Percentiles rank a stretch among this genome's conserved stretches.
phyloP scores from a whole-genome alignment of 2,113 vertebrate species.

The Gambusia holbrooki region DNA sequence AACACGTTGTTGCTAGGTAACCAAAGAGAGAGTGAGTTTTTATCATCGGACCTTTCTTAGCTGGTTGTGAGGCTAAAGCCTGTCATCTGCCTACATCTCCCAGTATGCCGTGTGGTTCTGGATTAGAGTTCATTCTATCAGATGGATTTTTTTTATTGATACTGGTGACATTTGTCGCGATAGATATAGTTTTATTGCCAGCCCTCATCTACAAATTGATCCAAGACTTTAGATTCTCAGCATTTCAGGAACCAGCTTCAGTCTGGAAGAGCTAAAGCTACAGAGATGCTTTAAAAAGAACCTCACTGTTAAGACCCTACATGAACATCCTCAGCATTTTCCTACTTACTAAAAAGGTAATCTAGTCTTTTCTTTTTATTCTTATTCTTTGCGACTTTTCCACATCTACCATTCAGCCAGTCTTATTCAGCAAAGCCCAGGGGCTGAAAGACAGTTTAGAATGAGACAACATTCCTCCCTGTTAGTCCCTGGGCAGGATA shows the following conservation, averaged over 20 bases:
- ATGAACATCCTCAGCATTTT: background rate
- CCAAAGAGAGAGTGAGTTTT: background rate
- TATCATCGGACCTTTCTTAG: no score
- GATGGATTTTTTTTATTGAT: no score
- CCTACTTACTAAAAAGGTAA: background rate
- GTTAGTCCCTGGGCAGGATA: no score
- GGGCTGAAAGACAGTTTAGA: background rate
- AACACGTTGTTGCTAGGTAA: no score
- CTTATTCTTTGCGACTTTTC: background rate
- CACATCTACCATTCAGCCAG: background rate
- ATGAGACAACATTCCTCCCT: background rate
- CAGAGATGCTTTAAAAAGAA: no score
- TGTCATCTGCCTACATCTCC: no score
- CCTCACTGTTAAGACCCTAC: no score
- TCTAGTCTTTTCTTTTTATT: background rate
- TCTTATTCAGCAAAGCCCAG: background rate
- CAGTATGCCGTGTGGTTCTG: no score
- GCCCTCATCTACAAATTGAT: constrained; percentile 6
- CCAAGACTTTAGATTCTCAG: constrained; percentile 11
- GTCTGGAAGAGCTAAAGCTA: background rate
- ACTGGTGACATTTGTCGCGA: no score
- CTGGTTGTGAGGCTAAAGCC: no score
- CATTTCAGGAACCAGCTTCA: background rate
- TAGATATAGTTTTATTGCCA: no score
- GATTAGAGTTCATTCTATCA: no score